A percentile compares a stretch with the other conserved stretches of the same genome.
These are phyloP conservation scores for Melanaphis sacchari DNA, from an alignment of 1,140 invertebrate species.

Conservation along the genomic window DNA sequence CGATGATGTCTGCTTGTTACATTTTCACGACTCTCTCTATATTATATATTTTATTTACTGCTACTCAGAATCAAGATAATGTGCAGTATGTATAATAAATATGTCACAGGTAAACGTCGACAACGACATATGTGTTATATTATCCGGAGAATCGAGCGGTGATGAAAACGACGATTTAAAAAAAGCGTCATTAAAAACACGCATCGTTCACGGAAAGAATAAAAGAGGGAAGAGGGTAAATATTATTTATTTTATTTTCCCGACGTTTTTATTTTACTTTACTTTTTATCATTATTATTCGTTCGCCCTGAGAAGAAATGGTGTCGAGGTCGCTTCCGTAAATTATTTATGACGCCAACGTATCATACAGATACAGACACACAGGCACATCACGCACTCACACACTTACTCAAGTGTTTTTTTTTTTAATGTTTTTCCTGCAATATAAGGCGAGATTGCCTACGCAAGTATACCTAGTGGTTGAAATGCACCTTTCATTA, in stretches of 20 bases:
- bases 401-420: background rate
- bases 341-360: background rate
- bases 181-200: constrained; percentile 5
- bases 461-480: too few relatives aligned
- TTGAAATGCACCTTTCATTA: background rate
- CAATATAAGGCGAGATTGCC: too few relatives aligned
- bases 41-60: background rate
- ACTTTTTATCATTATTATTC: background rate
- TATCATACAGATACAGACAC: background rate
- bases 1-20: too few relatives aligned
- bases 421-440: background rate
- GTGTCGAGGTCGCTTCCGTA: constrained; percentile 23
- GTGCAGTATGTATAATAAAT: background rate
- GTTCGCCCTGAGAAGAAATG: background rate
- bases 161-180: background rate
- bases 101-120: background rate
- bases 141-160: background rate
- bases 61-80: background rate
- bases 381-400: background rate
- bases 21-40: too few relatives aligned
- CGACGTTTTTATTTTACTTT: background rate
- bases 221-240: background rate
- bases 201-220: background rate
- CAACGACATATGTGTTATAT: background rate
- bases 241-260: constrained; percentile 22